Conservation (phyloP, 2,888 invertebrate genomes). For the Erynnis tages region DNA sequence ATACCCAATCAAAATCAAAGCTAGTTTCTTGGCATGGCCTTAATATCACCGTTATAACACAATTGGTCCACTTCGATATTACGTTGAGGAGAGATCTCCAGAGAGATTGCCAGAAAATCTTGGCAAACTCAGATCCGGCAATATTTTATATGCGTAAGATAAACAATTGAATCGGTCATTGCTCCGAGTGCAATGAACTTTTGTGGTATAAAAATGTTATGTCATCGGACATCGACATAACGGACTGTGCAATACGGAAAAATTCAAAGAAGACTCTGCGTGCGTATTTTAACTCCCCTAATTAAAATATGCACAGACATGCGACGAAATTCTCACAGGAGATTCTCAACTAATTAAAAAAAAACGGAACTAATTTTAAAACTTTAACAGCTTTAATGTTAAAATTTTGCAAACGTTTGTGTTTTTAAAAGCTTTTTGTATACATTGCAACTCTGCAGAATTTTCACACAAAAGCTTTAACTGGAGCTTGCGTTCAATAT, state of each 20-base stretch:
- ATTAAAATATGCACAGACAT: no score
- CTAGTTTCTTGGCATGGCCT: constrained; percentile 1
- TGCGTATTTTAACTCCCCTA: no score
- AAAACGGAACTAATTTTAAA: no score
- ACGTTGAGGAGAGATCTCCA: constrained; percentile 4
- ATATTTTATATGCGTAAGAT: constrained; percentile 18
- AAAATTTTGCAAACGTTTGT: not conserved
- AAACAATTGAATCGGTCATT: constrained; percentile 20
- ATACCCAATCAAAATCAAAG: no score
- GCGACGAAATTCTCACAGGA: no score
- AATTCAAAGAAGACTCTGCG: not conserved
- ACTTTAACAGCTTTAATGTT: not conserved
- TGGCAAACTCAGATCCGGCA: constrained; percentile 11
- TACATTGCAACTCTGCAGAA: not conserved
- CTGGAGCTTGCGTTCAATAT: constrained; percentile 35
- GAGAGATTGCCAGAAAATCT: constrained; percentile 15
- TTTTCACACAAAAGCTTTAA: constrained; percentile 14
- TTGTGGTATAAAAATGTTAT: constrained; percentile 2
- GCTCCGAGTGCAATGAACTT: constrained; percentile 1
- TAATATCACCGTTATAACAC: constrained; percentile 1
- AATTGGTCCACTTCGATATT: constrained; percentile 4
- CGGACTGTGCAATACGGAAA: not conserved
- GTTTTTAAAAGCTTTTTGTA: not conserved
- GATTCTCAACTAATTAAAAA: no score
- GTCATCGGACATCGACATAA: not conserved